These are phyloP conservation scores for Drosophila quadrilineata DNA, from an alignment of 1,140 invertebrate genomes.

Conservation along the genomic window DNA sequence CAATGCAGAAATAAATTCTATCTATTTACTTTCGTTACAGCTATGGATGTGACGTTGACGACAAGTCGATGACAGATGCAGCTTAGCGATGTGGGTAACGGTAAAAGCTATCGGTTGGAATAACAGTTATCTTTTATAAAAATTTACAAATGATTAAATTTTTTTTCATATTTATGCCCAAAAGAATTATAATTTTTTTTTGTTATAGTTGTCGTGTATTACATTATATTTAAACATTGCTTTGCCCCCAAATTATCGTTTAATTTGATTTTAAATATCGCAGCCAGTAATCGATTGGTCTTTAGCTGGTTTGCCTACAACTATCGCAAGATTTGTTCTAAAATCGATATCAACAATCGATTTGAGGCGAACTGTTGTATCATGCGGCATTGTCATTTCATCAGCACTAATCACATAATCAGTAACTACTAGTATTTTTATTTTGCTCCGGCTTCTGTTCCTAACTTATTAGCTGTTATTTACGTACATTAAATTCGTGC, in stretches of 20 bases:
- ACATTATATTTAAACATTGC: too few species aligned
- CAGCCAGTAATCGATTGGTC: too few species aligned
- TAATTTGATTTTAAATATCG: too few species aligned
- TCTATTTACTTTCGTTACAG: slow-evolving; percentile 29
- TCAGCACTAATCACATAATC: slow-evolving; percentile 70
- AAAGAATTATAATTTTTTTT: too few species aligned
- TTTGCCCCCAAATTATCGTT: too few species aligned
- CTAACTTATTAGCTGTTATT: slow-evolving; percentile 37
- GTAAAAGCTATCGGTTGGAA: background rate
- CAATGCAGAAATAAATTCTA: background rate
- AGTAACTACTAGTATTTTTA: slow-evolving; percentile 40
- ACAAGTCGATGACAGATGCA: slow-evolving; percentile 9
- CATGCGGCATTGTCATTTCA: slow-evolving; percentile 43
- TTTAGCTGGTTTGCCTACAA: too few species aligned
- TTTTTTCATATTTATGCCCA: too few species aligned
- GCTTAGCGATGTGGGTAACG: slow-evolving; percentile 1
- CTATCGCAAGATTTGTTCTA: background rate
- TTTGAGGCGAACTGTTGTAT: slow-evolving; percentile 26
- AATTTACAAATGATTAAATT: too few species aligned
- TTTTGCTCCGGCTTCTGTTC: slow-evolving; percentile 33
- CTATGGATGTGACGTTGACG: slow-evolving; percentile 19
- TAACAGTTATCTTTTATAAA: too few species aligned
- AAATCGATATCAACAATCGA: slow-evolving; percentile 12
- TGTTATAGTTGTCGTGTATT: too few species aligned
- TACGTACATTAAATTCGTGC: slow-evolving; percentile 22